phyloP scores from a whole-genome alignment of 2,888 invertebrate species.

The Tanytarsus gracilentus region DNA sequence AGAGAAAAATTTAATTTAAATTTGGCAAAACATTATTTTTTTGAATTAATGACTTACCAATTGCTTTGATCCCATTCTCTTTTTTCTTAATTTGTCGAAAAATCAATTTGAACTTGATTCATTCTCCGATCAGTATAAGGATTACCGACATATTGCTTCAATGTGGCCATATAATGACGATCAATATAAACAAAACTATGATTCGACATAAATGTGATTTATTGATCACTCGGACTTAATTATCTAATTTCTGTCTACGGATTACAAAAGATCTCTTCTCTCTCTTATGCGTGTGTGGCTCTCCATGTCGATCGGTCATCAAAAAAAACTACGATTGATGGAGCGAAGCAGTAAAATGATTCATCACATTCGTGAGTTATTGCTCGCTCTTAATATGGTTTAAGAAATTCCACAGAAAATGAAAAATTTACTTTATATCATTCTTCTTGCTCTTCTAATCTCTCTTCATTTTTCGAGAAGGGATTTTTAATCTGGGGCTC shows the following conservation, averaged over 20 bases:
- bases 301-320: neutral
- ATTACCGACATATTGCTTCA: too few relatives aligned
- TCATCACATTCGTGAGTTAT: slow-evolving; percentile 27
- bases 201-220: slow-evolving; percentile 29
- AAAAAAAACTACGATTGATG: neutral
- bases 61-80: too few relatives aligned
- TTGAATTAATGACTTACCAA: too few relatives aligned
- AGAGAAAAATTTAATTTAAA: too few relatives aligned
- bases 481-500: too few relatives aligned
- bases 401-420: neutral
- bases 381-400: neutral
- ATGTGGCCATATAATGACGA: neutral
- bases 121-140: too few relatives aligned
- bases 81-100: too few relatives aligned
- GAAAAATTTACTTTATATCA: too few relatives aligned
- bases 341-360: slow-evolving; percentile 22
- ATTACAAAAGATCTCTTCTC: slow-evolving; percentile 6
- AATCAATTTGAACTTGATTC: too few relatives aligned
- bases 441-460: neutral
- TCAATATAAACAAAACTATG: slow-evolving; percentile 23
- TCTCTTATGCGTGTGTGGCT: slow-evolving; percentile 13
- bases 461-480: neutral
- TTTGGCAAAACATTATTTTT: too few relatives aligned
- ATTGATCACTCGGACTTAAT: slow-evolving; percentile 26
- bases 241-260: slow-evolving; percentile 24